Evolutionary conservation across 2,113 vertebrate genomes (phyloP).

Genomic region (Equus quagga): DNA sequence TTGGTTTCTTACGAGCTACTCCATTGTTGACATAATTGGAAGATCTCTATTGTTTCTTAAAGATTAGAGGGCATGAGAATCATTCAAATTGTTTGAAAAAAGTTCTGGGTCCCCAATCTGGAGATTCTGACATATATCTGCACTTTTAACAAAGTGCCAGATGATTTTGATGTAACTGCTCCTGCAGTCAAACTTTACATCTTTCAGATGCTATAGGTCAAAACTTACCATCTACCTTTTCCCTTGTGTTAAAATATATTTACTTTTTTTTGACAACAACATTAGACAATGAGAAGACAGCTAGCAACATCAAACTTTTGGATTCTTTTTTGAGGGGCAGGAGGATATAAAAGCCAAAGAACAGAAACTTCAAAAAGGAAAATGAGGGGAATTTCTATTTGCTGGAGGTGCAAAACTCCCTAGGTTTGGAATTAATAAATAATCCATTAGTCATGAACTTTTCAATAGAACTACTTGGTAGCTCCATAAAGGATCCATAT

Average conservation of each 20-base stretch:
- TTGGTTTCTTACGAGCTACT: not conserved
- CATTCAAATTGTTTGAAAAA: not conserved
- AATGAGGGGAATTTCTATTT: not conserved
- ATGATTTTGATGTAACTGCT: not conserved
- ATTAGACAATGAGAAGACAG: not conserved
- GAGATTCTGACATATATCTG: constrained; percentile 18
- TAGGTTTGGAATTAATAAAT: constrained; percentile 49
- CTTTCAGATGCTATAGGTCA: not conserved
- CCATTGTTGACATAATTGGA: not conserved
- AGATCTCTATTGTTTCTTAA: constrained; percentile 3
- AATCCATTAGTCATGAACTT: constrained; percentile 49
- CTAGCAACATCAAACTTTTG: not conserved
- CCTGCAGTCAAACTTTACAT: not conserved
- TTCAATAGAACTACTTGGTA: constrained; percentile 28
- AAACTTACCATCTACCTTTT: not conserved
- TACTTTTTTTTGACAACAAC: not conserved
- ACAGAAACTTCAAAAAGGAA: constrained; percentile 14
- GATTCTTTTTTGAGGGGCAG: constrained; percentile 7
- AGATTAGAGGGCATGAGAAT: not conserved
- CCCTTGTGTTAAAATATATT: not conserved
- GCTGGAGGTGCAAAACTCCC: not conserved
- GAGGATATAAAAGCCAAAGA: not conserved
- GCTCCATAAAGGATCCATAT: constrained; percentile 45
- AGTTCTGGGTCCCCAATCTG: not conserved
- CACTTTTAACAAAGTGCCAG: not conserved